phyloP scores from a whole-genome alignment of 2,113 vertebrate genomes.

The Pluvianellus socialis region DNA sequence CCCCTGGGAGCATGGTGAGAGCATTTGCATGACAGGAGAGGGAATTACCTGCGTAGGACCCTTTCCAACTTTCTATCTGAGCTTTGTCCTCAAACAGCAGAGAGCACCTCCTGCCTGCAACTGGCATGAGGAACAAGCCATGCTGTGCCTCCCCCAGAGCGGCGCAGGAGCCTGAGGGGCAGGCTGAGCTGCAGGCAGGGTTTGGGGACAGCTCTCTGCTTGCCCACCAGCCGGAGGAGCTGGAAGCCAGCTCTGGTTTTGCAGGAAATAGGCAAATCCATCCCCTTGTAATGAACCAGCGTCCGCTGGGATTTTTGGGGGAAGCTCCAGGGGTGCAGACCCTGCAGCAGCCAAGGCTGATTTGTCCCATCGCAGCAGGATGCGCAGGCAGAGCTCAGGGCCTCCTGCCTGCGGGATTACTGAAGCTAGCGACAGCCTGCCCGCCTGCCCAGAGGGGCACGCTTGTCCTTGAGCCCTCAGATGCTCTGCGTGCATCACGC shows the following conservation, averaged over 20 bases:
- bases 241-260: not conserved
- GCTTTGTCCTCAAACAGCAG: not conserved
- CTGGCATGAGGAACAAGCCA: not conserved
- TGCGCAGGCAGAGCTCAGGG: not conserved
- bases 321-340: not conserved
- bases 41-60: not conserved
- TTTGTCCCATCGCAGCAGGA: not conserved
- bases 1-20: not conserved
- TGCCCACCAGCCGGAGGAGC: fast-evolving
- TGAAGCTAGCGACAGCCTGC: not conserved
- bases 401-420: not conserved
- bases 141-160: not conserved
- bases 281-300: fast-evolving
- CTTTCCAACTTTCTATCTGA: not conserved
- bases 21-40: fast-evolving
- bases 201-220: not conserved
- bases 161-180: fast-evolving
- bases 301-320: not conserved
- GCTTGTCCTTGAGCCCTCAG: not conserved
- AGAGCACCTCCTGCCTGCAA: not conserved
- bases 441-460: not conserved
- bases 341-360: not conserved
- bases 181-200: not conserved
- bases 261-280: not conserved
- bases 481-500: not conserved